phyloP scores from a whole-genome alignment of 1,140 invertebrate genomes.

The Tachypleus tridentatus region DNA sequence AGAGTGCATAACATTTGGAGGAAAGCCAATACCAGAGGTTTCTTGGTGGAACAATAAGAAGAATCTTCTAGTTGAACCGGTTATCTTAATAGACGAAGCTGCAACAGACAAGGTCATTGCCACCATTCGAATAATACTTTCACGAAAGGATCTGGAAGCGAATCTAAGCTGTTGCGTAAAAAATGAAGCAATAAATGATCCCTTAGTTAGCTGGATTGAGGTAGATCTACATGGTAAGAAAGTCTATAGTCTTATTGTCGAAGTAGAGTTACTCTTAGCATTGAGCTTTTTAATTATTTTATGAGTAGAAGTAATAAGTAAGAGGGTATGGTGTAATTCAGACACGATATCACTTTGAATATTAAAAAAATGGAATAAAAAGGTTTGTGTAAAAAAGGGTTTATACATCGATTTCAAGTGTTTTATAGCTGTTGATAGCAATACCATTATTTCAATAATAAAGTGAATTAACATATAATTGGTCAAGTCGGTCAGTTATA shows the following conservation, averaged over 20 bases:
- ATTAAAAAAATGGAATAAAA: too few relatives aligned
- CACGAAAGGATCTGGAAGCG: constrained; percentile 58
- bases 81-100: constrained; percentile 30
- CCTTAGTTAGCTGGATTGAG: constrained; percentile 48
- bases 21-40: constrained; percentile 60
- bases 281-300: too few relatives aligned
- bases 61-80: neutral
- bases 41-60: constrained; percentile 51
- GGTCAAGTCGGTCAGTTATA: too few relatives aligned
- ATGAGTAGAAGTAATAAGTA: too few relatives aligned
- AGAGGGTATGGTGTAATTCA: too few relatives aligned
- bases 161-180: constrained; percentile 51
- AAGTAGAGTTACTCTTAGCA: too few relatives aligned
- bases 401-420: too few relatives aligned
- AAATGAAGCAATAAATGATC: constrained; percentile 22
- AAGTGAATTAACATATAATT: too few relatives aligned
- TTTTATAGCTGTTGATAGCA: too few relatives aligned
- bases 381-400: too few relatives aligned
- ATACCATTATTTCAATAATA: too few relatives aligned
- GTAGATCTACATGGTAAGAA: constrained; percentile 71
- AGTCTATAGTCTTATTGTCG: neutral
- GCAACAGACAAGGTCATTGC: constrained; percentile 50
- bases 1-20: constrained; percentile 29
- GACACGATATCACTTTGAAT: too few relatives aligned
- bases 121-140: constrained; percentile 50